Base-by-base conservation (phyloP, 2,888 invertebrate genomes). In the Amiota minor region DNA sequence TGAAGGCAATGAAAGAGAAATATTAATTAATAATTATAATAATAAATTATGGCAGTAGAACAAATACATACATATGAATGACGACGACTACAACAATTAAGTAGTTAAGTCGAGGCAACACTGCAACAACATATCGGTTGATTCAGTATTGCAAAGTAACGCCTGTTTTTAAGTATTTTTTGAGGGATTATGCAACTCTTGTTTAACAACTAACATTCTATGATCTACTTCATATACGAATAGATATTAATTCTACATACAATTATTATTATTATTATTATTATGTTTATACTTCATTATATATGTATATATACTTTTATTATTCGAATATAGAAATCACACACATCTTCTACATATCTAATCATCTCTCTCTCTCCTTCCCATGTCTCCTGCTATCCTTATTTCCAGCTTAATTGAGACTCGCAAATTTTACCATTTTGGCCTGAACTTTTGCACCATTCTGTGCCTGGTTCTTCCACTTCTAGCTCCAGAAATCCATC, bases 401-500 rank as follows among this genome's bases (percentile, higher is more conserved):
- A 12, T 53, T 4, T 53, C n/a, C 53, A 12, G 53, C 53, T 53
- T 53, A 9, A 12, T 53, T 35, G 6, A 35, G 35, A 35, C 35
- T 6, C 6, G 35, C 35, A 35, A 6, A 6, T 35, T 35, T 35
- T 6, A 35, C 35, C 35, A 35, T 35, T 35, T 35, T 35, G 35
- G 35, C 6, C 6, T 35, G 35, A 35, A 35, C 35, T 35, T 62
- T 49, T 75, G 72, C 75, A 79, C 83, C 72, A 77, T 83, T 86
- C 78, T 76, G 80, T 35, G 35, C 35, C 6, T 3, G 35, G 35
- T 35, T 35, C 67, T 68, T 68, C 88, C 89, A 88, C 88, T 89
- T 88, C 88, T 88, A 89, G 88, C 89, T 89, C 89, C 89, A 89
- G 82, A 89, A 87, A 84, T 89, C 89, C 88, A 89, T 89, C 89